Percentiles rank a stretch among this genome's conserved stretches.
Evolutionary conservation across 1,140 invertebrate species (phyloP).

Genomic region (Calephelis virginiensis): DNA sequence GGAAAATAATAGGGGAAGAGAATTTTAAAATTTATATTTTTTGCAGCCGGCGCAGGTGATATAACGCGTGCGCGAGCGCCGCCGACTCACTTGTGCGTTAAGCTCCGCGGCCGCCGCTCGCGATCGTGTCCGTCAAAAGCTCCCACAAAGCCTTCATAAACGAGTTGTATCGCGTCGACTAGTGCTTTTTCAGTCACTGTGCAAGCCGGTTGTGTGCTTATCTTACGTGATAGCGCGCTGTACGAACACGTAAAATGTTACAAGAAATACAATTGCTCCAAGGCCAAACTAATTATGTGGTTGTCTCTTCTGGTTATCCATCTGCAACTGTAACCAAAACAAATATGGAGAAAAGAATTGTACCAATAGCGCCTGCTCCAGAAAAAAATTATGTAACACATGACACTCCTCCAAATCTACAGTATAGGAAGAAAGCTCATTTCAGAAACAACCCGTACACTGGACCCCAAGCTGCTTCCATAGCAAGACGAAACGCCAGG

Average conservation of each 20-base stretch:
- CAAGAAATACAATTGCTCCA: constrained; percentile 77
- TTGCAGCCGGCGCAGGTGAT: constrained; percentile 77
- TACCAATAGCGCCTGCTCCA: constrained; percentile 78
- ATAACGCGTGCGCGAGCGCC: constrained; percentile 75
- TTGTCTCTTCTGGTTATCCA: constrained; percentile 75
- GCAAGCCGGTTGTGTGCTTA: constrained; percentile 54
- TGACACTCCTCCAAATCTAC: constrained; percentile 69
- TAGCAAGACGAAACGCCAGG: constrained; percentile 93
- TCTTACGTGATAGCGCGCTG: constrained; percentile 40
- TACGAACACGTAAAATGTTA: constrained; percentile 68
- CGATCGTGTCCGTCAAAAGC: constrained; percentile 46
- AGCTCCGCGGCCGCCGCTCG: constrained; percentile 62
- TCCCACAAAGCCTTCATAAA: constrained; percentile 57
- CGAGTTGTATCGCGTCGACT: constrained; percentile 38
- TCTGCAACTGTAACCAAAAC: constrained; percentile 58
- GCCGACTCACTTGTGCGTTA: constrained; percentile 71
- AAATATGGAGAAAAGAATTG: constrained; percentile 65
- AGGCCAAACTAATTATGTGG: constrained; percentile 79
- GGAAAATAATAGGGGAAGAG: constrained; percentile 78
- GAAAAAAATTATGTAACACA: constrained; percentile 76
- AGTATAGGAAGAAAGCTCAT: constrained; percentile 86
- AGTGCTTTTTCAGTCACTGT: constrained; percentile 62
- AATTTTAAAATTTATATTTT: constrained; percentile 78
- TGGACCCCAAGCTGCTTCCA: constrained; percentile 87
- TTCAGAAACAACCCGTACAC: constrained; percentile 82